Percentiles rank a stretch among this genome's conserved stretches.
Evolutionary conservation across 2,113 vertebrate genomes (phyloP).

Genomic region (Psophia crepitans): DNA sequence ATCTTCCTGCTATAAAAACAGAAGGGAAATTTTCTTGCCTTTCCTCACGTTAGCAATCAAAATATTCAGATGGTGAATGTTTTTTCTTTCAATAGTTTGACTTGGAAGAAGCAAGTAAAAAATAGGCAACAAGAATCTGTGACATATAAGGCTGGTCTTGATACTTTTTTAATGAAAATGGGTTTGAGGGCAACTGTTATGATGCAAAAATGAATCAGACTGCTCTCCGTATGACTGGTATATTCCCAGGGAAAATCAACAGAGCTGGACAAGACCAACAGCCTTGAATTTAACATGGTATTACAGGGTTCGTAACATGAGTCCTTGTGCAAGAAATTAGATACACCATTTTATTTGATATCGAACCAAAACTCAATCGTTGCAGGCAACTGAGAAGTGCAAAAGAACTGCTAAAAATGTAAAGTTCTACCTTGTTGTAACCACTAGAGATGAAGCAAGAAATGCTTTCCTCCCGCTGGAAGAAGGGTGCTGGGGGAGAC

Average conservation of each 20-base stretch:
- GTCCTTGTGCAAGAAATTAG: neutral
- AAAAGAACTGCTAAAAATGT: neutral
- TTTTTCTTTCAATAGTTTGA: neutral
- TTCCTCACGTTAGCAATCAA: neutral
- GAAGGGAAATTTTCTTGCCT: neutral
- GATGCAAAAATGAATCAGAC: neutral
- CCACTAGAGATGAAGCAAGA: neutral
- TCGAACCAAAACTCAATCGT: neutral
- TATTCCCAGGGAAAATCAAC: neutral
- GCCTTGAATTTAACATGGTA: neutral
- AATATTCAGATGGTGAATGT: neutral
- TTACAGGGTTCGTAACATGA: neutral
- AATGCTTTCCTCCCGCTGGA: neutral
- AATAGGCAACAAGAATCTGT: neutral
- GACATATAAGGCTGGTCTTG: neutral
- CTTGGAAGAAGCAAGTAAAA: neutral
- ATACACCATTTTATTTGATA: neutral
- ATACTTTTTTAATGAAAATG: neutral
- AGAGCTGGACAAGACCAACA: neutral
- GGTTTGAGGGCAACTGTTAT: neutral
- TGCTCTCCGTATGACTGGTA: neutral
- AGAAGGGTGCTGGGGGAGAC: neutral
- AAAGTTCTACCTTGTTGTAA: neutral
- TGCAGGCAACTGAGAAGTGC: neutral
- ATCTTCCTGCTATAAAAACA: neutral